Conservation (phyloP, 1,140 invertebrate genomes). For the Drepana arcuata region DNA sequence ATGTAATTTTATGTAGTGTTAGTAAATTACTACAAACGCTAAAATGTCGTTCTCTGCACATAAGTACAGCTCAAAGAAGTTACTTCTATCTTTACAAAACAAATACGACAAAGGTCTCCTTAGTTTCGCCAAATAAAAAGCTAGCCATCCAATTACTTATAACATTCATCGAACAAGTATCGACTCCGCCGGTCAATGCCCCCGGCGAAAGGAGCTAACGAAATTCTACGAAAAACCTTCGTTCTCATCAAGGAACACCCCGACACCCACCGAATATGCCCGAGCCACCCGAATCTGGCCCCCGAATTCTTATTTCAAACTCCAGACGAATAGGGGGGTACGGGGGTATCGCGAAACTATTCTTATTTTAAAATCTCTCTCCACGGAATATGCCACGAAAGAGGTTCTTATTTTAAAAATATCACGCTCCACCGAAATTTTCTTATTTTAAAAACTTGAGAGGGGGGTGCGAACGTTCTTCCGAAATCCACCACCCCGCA, state of each 20-base stretch:
- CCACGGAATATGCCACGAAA: slow-evolving; percentile 69
- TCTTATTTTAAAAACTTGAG: slow-evolving; percentile 63
- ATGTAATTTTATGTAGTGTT: too few species aligned
- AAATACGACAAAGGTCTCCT: too few species aligned
- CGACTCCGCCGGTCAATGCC: slow-evolving; percentile 57
- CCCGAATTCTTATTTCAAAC: slow-evolving; percentile 68
- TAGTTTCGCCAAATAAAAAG: too few species aligned
- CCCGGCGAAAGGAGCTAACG: slow-evolving; percentile 39
- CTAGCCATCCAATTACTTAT: slow-evolving; percentile 58
- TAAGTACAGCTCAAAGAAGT: too few species aligned
- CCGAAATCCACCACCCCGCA: slow-evolving; percentile 50
- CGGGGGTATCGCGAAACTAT: slow-evolving; percentile 66
- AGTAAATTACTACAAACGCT: too few species aligned
- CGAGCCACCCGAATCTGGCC: slow-evolving; percentile 50
- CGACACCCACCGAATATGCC: slow-evolving; percentile 51
- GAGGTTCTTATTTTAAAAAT: slow-evolving; percentile 69
- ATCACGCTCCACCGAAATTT: slow-evolving; percentile 70
- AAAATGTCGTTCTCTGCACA: too few species aligned
- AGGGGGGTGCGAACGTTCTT: slow-evolving; percentile 57
- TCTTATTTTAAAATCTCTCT: slow-evolving; percentile 71
- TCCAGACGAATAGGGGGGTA: slow-evolving; percentile 50
- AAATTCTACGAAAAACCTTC: slow-evolving; percentile 66
- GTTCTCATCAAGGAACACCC: slow-evolving; percentile 61
- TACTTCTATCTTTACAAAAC: too few species aligned
- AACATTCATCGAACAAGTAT: slow-evolving; percentile 57